phyloP scores from a whole-genome alignment of 2,113 vertebrate species.

The Rhodinocichla rosea region DNA sequence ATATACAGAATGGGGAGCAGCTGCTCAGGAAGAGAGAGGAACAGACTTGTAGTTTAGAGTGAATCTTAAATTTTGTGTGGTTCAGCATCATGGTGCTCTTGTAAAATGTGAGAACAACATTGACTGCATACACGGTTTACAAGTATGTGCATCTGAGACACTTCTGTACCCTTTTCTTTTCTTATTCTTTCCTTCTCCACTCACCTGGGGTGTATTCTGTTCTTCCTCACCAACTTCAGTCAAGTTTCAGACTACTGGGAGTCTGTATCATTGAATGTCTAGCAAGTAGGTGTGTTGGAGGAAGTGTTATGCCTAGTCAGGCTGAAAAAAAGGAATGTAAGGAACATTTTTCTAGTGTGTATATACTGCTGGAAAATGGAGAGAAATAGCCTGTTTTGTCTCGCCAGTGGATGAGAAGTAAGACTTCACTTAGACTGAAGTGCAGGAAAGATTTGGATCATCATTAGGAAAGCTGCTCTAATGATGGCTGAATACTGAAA shows the following conservation, averaged over 20 bases:
- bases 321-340: neutral
- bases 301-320: neutral
- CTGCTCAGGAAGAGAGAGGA: neutral
- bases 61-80: neutral
- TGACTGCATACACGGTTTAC: neutral
- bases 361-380: rapidly evolving
- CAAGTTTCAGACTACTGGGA: neutral
- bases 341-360: neutral
- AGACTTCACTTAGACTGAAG: neutral
- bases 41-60: neutral
- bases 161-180: neutral
- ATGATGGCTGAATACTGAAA: neutral
- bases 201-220: rapidly evolving
- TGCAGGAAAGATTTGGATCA: neutral
- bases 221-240: neutral
- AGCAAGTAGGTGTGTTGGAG: neutral
- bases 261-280: rapidly evolving
- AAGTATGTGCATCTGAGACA: rapidly evolving
- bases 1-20: neutral
- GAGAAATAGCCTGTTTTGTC: neutral
- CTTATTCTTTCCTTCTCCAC: neutral
- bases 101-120: neutral
- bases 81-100: rapidly evolving
- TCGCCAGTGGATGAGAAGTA: neutral
- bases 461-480: neutral